phyloP scores from a whole-genome alignment of 2,797 vertebrate genomes.

The Gymnopithys bicolor region DNA sequence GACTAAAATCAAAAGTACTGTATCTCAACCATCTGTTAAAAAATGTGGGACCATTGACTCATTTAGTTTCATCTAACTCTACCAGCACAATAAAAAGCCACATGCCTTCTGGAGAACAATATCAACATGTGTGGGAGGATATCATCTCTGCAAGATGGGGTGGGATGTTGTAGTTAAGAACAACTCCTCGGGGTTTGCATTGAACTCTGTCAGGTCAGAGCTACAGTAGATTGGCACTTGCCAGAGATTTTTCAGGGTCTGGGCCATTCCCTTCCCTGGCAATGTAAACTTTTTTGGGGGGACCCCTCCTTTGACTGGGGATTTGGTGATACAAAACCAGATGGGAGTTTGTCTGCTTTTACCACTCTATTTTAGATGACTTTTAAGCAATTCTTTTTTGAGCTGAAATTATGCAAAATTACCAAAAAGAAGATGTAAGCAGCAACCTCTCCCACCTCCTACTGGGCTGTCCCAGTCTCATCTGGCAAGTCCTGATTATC shows the following conservation, averaged over 20 bases:
- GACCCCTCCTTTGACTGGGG: background rate
- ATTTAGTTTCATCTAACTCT: slow-evolving; percentile 61
- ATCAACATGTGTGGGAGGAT: slow-evolving; percentile 59
- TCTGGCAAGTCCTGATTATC: background rate
- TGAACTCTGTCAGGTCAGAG: background rate
- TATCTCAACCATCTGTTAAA: slow-evolving; percentile 67
- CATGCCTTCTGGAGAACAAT: slow-evolving; percentile 63
- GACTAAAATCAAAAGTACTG: slow-evolving; percentile 50
- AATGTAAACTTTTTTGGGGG: background rate
- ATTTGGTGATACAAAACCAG: background rate
- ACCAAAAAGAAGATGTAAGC: background rate
- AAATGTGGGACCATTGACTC: slow-evolving; percentile 68
- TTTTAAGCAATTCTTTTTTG: background rate
- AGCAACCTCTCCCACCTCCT: background rate
- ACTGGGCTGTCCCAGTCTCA: background rate
- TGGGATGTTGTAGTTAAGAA: slow-evolving; percentile 16
- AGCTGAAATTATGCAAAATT: background rate
- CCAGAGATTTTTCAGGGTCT: background rate
- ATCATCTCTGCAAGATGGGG: slow-evolving; percentile 21
- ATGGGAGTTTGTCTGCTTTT: background rate
- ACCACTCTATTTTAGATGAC: background rate
- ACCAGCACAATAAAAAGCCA: slow-evolving; percentile 42
- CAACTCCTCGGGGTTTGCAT: background rate
- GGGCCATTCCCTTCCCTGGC: background rate
- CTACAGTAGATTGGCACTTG: background rate